These are phyloP conservation scores for Atrichornis clamosus DNA, from an alignment of 2,113 vertebrate genomes.

Conservation along the genomic window DNA sequence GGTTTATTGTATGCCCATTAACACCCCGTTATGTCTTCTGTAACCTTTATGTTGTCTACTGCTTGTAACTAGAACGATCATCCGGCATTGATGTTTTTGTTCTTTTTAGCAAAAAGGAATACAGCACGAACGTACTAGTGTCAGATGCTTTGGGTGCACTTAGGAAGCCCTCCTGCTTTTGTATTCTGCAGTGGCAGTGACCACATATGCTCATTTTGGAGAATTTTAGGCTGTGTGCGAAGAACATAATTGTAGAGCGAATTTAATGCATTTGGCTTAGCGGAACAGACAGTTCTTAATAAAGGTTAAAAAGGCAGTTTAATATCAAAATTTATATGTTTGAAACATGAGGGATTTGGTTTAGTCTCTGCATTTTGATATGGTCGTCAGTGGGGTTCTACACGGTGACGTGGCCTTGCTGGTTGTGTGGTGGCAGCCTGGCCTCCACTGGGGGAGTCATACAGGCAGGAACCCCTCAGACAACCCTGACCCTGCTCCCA, in stretches of 20 bases:
- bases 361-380: background rate
- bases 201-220: background rate
- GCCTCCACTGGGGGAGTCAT: fast-evolving
- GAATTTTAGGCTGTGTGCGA: background rate
- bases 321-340: background rate
- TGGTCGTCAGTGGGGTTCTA: background rate
- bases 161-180: background rate
- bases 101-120: background rate
- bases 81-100: background rate
- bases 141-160: background rate
- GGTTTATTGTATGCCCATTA: background rate
- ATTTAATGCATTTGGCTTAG: background rate
- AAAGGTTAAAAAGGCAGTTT: background rate
- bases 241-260: background rate
- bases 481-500: background rate
- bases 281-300: background rate
- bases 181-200: background rate
- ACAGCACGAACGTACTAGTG: background rate
- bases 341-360: background rate
- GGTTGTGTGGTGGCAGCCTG: background rate
- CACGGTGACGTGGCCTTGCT: background rate
- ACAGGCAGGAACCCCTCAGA: background rate
- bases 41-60: background rate
- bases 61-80: background rate
- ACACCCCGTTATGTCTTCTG: background rate